Evolutionary conservation across 2,888 invertebrate species (phyloP).

Genomic region (Chymomyza caudatula): DNA sequence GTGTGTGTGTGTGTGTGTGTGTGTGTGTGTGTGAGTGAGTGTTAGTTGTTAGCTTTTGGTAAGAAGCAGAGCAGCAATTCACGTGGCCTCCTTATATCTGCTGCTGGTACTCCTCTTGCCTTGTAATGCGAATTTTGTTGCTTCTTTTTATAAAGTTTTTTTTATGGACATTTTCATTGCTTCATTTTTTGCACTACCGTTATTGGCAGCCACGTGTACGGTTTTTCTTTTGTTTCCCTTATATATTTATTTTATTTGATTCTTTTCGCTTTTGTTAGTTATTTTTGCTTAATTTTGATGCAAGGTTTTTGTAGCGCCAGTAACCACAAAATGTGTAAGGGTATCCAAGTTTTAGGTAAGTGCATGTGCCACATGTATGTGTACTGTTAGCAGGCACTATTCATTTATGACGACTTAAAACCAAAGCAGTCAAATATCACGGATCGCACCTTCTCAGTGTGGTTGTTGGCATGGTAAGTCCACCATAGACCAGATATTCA

Average conservation of each 20-base stretch:
- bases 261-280: neutral
- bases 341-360: neutral
- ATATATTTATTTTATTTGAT: neutral
- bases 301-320: conserved; percentile 1
- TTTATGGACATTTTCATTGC: conserved; percentile 21
- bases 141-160: neutral
- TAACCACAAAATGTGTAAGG: neutral
- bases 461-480: too few relatives aligned
- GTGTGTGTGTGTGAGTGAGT: too few relatives aligned
- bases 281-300: conserved; percentile 25
- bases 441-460: too few relatives aligned
- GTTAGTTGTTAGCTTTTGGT: neutral
- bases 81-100: neutral
- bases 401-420: too few relatives aligned
- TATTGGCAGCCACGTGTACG: neutral
- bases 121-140: conserved; percentile 38
- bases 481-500: too few relatives aligned
- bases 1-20: neutral
- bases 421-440: too few relatives aligned
- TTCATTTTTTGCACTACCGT: conserved; percentile 11
- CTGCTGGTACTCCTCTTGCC: neutral
- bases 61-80: neutral
- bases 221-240: neutral
- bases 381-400: too few relatives aligned
- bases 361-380: neutral